Conservation (phyloP, 2,113 vertebrate species). For the Suricata suricatta region DNA sequence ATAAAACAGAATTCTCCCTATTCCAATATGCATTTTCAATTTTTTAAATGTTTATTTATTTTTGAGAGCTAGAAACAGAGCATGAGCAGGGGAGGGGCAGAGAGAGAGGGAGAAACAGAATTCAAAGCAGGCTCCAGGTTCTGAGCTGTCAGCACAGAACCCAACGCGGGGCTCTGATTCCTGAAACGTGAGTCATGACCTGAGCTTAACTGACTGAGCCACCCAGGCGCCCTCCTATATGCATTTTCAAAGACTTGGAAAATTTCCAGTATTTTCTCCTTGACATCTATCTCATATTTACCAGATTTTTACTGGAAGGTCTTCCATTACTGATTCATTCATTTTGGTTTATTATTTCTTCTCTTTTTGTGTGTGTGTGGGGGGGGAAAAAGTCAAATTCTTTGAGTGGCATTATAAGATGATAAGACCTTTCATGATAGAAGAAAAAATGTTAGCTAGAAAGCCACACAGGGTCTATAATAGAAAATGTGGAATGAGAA, state of each 20-base stretch:
- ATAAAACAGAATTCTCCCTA: not conserved
- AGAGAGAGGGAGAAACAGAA: too few relatives aligned
- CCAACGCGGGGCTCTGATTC: too few relatives aligned
- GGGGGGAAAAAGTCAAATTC: not conserved
- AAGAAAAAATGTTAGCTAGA: not conserved
- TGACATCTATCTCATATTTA: not conserved
- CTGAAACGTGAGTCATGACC: too few relatives aligned
- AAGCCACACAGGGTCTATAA: not conserved
- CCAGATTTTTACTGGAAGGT: not conserved
- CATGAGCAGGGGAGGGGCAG: too few relatives aligned
- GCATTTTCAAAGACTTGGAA: slow-evolving; percentile 13
- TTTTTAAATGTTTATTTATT: too few relatives aligned
- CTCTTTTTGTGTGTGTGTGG: not conserved
- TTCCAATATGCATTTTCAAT: not conserved
- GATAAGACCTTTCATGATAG: not conserved
- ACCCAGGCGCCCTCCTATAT: too few relatives aligned
- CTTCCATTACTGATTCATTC: not conserved
- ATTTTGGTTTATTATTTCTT: slow-evolving; percentile 8
- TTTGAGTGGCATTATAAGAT: not conserved
- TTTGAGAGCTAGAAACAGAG: too few relatives aligned
- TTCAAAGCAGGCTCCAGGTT: too few relatives aligned
- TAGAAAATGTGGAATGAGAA: not conserved
- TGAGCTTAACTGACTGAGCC: too few relatives aligned
- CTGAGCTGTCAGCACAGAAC: too few relatives aligned
- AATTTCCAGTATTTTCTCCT: not conserved